These are phyloP conservation scores for Callaeas wilsoni DNA, from an alignment of 2,113 vertebrate genomes.

Conservation along the genomic window DNA sequence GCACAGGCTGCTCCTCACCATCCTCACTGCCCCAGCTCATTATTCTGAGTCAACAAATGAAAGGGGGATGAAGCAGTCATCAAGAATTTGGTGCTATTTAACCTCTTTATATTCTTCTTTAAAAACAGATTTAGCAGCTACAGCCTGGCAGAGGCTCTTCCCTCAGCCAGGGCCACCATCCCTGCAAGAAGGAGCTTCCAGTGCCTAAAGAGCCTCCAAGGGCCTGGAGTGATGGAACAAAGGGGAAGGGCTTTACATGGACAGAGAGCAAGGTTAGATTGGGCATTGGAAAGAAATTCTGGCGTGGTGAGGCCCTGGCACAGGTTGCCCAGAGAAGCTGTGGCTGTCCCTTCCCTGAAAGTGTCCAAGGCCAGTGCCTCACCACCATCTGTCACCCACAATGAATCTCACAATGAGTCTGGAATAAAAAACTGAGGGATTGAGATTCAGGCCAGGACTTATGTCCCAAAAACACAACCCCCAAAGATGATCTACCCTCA, in stretches of 20 bases:
- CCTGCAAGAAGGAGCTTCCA: background rate
- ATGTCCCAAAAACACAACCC: background rate
- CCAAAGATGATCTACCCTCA: background rate
- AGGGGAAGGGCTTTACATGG: background rate
- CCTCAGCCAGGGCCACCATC: background rate
- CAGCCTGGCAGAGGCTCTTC: background rate
- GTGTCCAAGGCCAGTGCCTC: background rate
- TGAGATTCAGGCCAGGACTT: background rate
- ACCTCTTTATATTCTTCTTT: background rate
- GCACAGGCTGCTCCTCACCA: background rate
- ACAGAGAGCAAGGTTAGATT: background rate
- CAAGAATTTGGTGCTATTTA: background rate
- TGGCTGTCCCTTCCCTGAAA: background rate
- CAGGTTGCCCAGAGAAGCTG: background rate
- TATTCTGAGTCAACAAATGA: slow-evolving; percentile 6
- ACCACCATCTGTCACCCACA: background rate
- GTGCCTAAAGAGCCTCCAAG: background rate
- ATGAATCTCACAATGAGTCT: fast-evolving
- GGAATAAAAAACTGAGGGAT: background rate
- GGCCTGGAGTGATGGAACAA: background rate
- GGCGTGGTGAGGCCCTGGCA: background rate
- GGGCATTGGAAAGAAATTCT: background rate
- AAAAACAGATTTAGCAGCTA: background rate
- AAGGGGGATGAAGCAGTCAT: background rate
- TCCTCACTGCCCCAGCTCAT: background rate